A percentile compares a stretch with the other conserved stretches of the same genome.
Evolutionary conservation across 2,113 vertebrate species (phyloP).

Genomic region (Psittacula cyanocephala): DNA sequence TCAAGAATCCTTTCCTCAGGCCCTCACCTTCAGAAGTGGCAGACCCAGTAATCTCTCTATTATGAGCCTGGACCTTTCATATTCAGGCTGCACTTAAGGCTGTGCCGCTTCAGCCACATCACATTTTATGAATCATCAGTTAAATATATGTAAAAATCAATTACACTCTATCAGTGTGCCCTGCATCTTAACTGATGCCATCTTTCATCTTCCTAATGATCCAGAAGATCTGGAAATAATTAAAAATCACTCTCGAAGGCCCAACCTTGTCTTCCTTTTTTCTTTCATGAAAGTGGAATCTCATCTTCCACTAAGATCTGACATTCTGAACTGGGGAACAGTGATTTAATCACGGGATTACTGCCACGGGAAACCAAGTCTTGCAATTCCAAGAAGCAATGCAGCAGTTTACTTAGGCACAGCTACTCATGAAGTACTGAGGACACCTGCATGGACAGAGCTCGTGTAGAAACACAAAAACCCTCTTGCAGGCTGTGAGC

Average conservation of each 20-base stretch:
- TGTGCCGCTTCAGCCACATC: slow-evolving; percentile 50
- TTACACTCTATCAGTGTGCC: slow-evolving; percentile 56
- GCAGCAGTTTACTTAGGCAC: not conserved
- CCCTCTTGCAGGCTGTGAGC: not conserved
- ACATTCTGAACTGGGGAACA: not conserved
- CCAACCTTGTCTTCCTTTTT: slow-evolving; percentile 39
- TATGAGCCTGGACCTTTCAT: not conserved
- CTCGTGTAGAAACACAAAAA: not conserved
- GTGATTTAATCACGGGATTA: not conserved
- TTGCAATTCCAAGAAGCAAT: not conserved
- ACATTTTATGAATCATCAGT: slow-evolving; percentile 63
- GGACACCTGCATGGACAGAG: not conserved
- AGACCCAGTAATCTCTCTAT: not conserved
- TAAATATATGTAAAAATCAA: slow-evolving; percentile 76
- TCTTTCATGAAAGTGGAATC: not conserved
- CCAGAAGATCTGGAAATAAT: slow-evolving; percentile 77
- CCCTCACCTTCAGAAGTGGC: not conserved
- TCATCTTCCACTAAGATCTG: not conserved
- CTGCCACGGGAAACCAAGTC: not conserved
- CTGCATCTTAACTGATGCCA: slow-evolving; percentile 62
- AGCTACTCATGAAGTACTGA: not conserved
- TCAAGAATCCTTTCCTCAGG: not conserved
- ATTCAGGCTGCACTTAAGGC: slow-evolving; percentile 15
- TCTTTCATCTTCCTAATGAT: slow-evolving; percentile 72
- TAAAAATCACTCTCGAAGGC: slow-evolving; percentile 73